A percentile compares a stretch with the other conserved stretches of the same genome.
Evolutionary conservation across 1,140 invertebrate genomes (phyloP).

Genomic region (Lordiphosa collinella): DNA sequence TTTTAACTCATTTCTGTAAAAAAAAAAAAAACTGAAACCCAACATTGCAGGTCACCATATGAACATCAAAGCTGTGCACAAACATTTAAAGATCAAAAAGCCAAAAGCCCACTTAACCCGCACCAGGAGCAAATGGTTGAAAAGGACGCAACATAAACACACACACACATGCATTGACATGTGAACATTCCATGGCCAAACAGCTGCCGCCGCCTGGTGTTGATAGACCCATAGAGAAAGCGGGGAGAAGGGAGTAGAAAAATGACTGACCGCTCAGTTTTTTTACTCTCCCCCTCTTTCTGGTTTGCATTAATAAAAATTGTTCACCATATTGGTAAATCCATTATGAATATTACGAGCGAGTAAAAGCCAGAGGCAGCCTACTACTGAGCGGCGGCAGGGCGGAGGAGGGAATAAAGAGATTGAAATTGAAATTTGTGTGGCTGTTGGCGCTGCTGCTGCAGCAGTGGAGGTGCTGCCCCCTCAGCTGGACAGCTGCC

Average conservation of each 20-base stretch:
- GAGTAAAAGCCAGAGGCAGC: slow-evolving; percentile 43
- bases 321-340: slow-evolving; percentile 78
- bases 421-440: slow-evolving; percentile 76
- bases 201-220: slow-evolving; percentile 18
- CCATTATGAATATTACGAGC: slow-evolving; percentile 78
- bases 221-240: slow-evolving; percentile 20
- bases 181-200: slow-evolving; percentile 25
- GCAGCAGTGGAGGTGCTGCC: slow-evolving; percentile 22
- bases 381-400: background rate
- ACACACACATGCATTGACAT: slow-evolving; percentile 6
- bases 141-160: slow-evolving; percentile 17
- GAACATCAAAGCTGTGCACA: slow-evolving; percentile 69
- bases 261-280: slow-evolving; percentile 35
- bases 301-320: slow-evolving; percentile 72
- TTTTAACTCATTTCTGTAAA: slow-evolving; percentile 5
- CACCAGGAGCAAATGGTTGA: slow-evolving; percentile 24
- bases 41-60: slow-evolving; percentile 40
- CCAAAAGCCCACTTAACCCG: slow-evolving; percentile 65
- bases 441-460: slow-evolving; percentile 10
- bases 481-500: slow-evolving; percentile 13
- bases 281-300: slow-evolving; percentile 4
- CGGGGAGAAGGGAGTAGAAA: slow-evolving; percentile 8
- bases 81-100: slow-evolving; percentile 77
- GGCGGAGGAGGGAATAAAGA: slow-evolving; percentile 23
- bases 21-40: slow-evolving; percentile 18